Evolutionary conservation across 2,888 invertebrate genomes (phyloP), one percentile per base, ranked within the genome.

Genomic region (Melanostoma scalare): DNA sequence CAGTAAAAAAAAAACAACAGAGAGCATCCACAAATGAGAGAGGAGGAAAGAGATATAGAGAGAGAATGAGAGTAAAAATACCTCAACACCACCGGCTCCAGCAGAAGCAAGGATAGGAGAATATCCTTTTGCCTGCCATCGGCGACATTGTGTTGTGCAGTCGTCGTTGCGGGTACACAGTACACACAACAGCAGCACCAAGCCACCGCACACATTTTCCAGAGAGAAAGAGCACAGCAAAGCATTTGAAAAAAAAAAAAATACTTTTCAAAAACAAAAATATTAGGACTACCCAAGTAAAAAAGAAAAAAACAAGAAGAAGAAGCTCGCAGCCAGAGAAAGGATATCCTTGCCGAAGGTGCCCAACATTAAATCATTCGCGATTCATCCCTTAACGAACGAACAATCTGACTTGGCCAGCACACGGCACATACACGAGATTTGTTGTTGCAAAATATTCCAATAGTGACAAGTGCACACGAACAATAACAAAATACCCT

Each of bases 311-410:
- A 73, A 63, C 20, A 20, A 20, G 20, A 20, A 20, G 20, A 63
- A 10, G 9, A 33, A 44, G 40, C 67, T 67, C 65, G 42, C 78
- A 79, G 67, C 67, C 74, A 65, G 78, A 75, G 71, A 79, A 84
- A 74, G 79, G 71, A 82, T 85, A 82, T 82, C 85, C 74, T 60
- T 82, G 56, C 63, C 68, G 72, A 85, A 75, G 74, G 74, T 78
- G 74, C 60, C 71, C 71, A 75, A 77, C 65, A 85, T 85, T 86
- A 86, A 86, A 86, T 87, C 87, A 87, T 87, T 87, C 87, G 87
- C 87, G 87, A 87, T 87, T 87, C 86, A 86, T 87, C 87, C 86
- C 87, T 87, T 87, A 87, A 86, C 85, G 85, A 87, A 87, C 85
- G 82, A 86, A 86, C 86, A 87, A 85, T 68, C 44, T 60, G 38